Evolutionary conservation across 2,113 vertebrate species (phyloP).

Genomic region (Cryptomyrus ogoouensis): DNA sequence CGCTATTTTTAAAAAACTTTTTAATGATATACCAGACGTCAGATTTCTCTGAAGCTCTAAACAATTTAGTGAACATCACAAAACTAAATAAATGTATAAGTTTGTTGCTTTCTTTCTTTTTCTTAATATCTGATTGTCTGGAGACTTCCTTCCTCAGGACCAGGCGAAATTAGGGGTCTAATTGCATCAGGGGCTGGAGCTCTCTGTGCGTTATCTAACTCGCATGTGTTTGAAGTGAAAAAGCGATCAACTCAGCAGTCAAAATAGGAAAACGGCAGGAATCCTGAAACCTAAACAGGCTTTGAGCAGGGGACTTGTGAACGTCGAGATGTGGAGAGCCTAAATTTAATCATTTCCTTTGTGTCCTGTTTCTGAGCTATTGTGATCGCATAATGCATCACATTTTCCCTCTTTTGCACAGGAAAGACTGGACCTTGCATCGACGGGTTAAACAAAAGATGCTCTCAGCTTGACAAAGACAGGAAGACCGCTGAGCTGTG

Average conservation of each 20-base stretch:
- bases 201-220: constrained; percentile 2
- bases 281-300: constrained; percentile 11
- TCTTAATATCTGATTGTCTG: constrained; percentile 15
- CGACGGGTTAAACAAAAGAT: constrained; percentile 19
- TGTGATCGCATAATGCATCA: constrained; percentile 3
- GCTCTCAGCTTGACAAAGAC: constrained; percentile 15
- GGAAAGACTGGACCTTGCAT: constrained; percentile 4
- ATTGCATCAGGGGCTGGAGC: constrained; percentile 18
- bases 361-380: constrained; percentile 12
- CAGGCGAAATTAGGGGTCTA: constrained; percentile 11
- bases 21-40: not conserved
- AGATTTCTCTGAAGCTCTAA: not conserved
- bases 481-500: not conserved
- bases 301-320: not conserved
- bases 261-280: constrained; percentile 20
- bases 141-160: constrained; percentile 16
- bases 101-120: not conserved
- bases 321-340: not conserved
- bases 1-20: not conserved
- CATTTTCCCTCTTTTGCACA: not conserved
- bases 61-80: not conserved
- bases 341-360: constrained; percentile 25
- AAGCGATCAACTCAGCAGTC: not conserved
- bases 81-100: not conserved
- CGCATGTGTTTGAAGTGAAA: constrained; percentile 14